Evolutionary conservation across 2,888 invertebrate genomes (phyloP), one percentile per base, ranked within the genome.

Genomic region (Drosophila fungiperda): DNA sequence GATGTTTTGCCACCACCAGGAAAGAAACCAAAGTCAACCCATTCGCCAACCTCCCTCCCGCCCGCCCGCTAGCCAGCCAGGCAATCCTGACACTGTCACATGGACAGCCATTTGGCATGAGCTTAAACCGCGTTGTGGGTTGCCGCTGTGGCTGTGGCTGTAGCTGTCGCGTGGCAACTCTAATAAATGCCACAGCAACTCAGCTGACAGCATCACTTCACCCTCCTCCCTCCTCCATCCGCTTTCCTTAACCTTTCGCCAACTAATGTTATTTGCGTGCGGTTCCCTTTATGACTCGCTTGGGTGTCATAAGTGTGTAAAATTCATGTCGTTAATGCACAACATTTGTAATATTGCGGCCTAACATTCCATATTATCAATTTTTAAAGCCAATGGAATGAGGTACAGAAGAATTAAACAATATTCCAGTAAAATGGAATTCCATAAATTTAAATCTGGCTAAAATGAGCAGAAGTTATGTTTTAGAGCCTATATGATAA

Each of bases 221-320:
- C 55, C 23, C n/a, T 23, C 15, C 59, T 7, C 53, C 29, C 42
- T 49, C 26, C 49, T 2, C 3, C 23, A 9, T n/a, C 8, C 42
- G 7, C 63, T 60, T 20, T 9, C 36, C 38, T 17, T 50, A 71
- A 57, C 73, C 73, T 64, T 79, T 72, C 69, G 72, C 52, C 57
- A 68, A 70, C 76, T 85, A 82, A 87, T 85, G 81, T 79, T 76
- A 85, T 85, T 83, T 85, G 83, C 87, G 79, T 78, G 84, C 76
- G 81, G 85, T 76, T 74, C 80, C 58, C 72, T 84, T 85, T 87
- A 85, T 73, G 84, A 82, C 68, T 68, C 84, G 85, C 84, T 66
- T 69, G 84, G 84, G 84, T 83, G 84, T 81, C 87, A 87, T 85
- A 85, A 85, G 83, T 83, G 86, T 83, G 74, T 77, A 81, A 85